A percentile compares a stretch with the other conserved stretches of the same genome.
Evolutionary conservation across 2,797 vertebrate genomes (phyloP).

Genomic region (Alosa sapidissima): DNA sequence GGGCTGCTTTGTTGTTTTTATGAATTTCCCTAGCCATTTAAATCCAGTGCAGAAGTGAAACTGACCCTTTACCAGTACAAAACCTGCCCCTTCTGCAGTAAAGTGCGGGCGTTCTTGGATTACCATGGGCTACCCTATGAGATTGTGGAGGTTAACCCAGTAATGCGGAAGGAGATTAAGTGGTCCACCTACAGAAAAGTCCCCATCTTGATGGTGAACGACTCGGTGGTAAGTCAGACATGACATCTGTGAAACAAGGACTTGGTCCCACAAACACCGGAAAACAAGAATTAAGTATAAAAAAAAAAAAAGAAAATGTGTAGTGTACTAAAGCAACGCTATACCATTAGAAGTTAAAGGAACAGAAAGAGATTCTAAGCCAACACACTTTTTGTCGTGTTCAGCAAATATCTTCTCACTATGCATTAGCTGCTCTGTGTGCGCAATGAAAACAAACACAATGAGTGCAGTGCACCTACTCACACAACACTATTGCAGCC

Average conservation of each 20-base stretch:
- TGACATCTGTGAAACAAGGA: background rate
- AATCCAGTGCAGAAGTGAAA: slow-evolving; percentile 56
- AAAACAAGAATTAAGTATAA: too few relatives aligned
- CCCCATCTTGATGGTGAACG: slow-evolving; percentile 86
- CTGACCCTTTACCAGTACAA: slow-evolving; percentile 96
- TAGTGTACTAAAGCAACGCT: background rate
- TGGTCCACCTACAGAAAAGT: slow-evolving; percentile 96
- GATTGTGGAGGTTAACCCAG: slow-evolving; percentile 94
- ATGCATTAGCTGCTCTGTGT: too few relatives aligned
- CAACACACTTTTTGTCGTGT: too few relatives aligned
- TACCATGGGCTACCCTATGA: slow-evolving; percentile 87
- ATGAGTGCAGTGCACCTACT: too few relatives aligned
- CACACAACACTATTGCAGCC: too few relatives aligned
- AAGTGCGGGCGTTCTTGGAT: slow-evolving; percentile 93
- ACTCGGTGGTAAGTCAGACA: slow-evolving; percentile 74
- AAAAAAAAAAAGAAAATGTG: background rate
- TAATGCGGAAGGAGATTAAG: slow-evolving; percentile 91
- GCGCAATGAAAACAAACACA: too few relatives aligned
- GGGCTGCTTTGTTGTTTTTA: background rate
- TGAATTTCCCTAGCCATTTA: slow-evolving; percentile 62
- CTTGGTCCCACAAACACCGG: too few relatives aligned
- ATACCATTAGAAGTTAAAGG: background rate
- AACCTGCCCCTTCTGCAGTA: slow-evolving; percentile 98
- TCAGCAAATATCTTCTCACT: too few relatives aligned
- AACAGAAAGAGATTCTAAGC: too few relatives aligned